These are phyloP conservation scores for Heterodera carotae DNA, from an alignment of 1,140 invertebrate genomes.

Conservation along the genomic window DNA sequence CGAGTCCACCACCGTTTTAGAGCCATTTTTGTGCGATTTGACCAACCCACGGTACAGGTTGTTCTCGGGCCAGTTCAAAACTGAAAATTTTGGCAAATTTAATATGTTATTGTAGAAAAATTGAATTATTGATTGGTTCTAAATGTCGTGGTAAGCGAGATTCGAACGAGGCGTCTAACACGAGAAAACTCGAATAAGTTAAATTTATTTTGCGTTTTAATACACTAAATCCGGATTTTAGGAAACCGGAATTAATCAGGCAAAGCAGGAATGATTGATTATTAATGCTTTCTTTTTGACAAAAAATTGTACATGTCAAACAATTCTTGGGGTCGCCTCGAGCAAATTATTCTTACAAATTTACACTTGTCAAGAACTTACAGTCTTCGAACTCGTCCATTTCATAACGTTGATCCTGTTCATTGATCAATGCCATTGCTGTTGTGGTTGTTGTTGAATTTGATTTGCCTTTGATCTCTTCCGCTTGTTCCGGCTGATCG, in stretches of 20 bases:
- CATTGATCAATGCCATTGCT: neutral
- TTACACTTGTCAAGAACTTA: too few relatives aligned
- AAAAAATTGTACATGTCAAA: neutral
- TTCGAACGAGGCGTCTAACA: too few relatives aligned
- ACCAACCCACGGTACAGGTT: constrained; percentile 57
- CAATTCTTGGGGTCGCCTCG: constrained; percentile 4
- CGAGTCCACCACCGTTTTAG: constrained; percentile 16
- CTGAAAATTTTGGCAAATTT: constrained; percentile 3
- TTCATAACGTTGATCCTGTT: neutral
- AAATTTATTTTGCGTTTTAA: too few relatives aligned
- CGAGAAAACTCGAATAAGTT: too few relatives aligned
- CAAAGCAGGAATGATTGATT: too few relatives aligned
- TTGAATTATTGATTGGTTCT: neutral
- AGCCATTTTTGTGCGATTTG: constrained; percentile 50
- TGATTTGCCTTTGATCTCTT: neutral
- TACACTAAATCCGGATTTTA: too few relatives aligned
- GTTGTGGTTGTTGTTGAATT: constrained; percentile 21
- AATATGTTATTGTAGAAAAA: neutral
- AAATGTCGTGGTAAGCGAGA: too few relatives aligned
- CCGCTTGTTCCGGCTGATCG: neutral
- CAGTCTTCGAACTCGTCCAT: constrained; percentile 8
- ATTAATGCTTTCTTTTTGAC: too few relatives aligned
- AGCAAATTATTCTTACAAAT: too few relatives aligned
- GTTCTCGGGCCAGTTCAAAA: constrained; percentile 62
- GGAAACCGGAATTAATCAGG: too few relatives aligned